Evolutionary conservation across 2,113 vertebrate species (phyloP).

Genomic region (Salvelinus alpinus): DNA sequence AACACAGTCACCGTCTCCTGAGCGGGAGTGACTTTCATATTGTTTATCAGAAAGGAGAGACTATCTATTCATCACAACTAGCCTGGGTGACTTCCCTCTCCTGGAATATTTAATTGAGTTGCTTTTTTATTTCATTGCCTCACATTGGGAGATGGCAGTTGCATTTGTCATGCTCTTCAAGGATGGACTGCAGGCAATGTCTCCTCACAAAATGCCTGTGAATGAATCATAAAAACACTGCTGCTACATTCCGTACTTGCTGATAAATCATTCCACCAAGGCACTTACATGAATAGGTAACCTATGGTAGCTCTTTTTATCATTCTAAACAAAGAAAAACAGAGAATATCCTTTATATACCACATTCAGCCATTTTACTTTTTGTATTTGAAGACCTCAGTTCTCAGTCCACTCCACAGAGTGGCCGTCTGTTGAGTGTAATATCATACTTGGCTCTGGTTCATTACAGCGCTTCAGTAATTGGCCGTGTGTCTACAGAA

Average conservation of each 20-base stretch:
- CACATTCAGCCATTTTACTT: neutral
- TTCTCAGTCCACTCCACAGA: neutral
- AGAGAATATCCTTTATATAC: neutral
- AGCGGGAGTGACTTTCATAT: constrained; percentile 28
- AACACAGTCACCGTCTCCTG: constrained; percentile 2
- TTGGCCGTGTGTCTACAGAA: neutral
- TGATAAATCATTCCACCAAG: constrained; percentile 47
- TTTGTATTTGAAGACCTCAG: neutral
- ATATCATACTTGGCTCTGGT: neutral
- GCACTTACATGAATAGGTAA: neutral
- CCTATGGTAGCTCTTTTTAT: constrained; percentile 27
- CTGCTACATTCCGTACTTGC: constrained; percentile 3
- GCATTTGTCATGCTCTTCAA: constrained; percentile 59
- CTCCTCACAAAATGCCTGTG: constrained; percentile 38
- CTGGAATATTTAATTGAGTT: constrained; percentile 41
- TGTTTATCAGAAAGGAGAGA: constrained; percentile 37
- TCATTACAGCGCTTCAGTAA: neutral
- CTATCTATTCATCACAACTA: constrained; percentile 61
- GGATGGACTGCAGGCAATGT: constrained; percentile 40
- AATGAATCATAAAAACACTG: constrained; percentile 40
- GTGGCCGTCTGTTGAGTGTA: neutral
- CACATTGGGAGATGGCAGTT: constrained; percentile 53
- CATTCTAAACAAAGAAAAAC: constrained; percentile 10
- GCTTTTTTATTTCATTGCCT: constrained; percentile 37
- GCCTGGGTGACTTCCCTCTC: constrained; percentile 39